These are phyloP conservation scores for Macropis europaea DNA, from an alignment of 2,888 invertebrate species.

Conservation along the genomic window DNA sequence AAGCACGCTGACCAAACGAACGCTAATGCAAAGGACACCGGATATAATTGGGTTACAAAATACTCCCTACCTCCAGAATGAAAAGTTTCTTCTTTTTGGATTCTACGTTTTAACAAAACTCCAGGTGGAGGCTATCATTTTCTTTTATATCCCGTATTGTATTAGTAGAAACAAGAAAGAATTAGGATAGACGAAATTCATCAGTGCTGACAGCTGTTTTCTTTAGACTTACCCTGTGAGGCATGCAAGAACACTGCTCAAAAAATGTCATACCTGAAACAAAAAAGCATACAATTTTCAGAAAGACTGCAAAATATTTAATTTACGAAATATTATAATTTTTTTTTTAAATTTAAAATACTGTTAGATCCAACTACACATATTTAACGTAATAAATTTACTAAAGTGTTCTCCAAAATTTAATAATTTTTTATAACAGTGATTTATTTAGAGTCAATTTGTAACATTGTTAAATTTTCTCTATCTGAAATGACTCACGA, in stretches of 20 bases:
- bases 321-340: no score
- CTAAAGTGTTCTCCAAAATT: no score
- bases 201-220: no score
- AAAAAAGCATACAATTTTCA: background rate
- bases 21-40: background rate
- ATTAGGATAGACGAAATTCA: no score
- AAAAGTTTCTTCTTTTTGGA: background rate
- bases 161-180: constrained; percentile 13
- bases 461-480: no score
- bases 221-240: background rate
- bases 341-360: no score
- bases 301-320: background rate
- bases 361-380: no score
- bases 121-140: background rate
- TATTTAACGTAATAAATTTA: no score
- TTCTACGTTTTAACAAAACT: background rate
- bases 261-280: constrained; percentile 36
- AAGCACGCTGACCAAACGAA: background rate
- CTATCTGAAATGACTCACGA: no score
- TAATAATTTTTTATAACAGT: no score
- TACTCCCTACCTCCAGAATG: background rate
- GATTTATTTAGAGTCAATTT: no score
- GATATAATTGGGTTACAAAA: constrained; percentile 1
- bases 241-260: background rate
- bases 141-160: no score